These are phyloP conservation scores for Cheilosia soror DNA, from an alignment of 2,888 invertebrate species.

Conservation along the genomic window DNA sequence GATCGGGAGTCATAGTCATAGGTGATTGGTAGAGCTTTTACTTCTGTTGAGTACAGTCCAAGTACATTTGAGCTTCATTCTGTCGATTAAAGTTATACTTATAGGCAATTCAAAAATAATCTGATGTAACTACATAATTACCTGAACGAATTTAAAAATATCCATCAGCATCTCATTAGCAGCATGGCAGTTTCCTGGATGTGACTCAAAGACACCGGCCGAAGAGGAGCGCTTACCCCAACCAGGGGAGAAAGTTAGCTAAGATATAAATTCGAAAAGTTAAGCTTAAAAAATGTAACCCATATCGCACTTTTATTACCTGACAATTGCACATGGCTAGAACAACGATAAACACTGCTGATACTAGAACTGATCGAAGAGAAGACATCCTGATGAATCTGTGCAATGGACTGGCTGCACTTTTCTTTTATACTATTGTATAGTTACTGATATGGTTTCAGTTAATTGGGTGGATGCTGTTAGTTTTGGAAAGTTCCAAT, in stretches of 20 bases:
- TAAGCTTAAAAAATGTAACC: background rate
- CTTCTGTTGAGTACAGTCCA: conserved; percentile 75
- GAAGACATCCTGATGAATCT: conserved; percentile 67
- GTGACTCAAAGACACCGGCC: conserved; percentile 49
- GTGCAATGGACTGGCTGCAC: conserved; percentile 33
- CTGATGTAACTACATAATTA: conserved; percentile 36
- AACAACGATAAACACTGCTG: conserved; percentile 51
- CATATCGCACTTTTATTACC: conserved; percentile 15
- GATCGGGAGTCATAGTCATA: conserved; percentile 35
- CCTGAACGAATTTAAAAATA: conserved; percentile 82
- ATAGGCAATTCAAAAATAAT: background rate
- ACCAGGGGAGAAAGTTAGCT: conserved; percentile 76
- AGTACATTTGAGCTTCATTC: conserved; percentile 75
- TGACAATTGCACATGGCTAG: conserved; percentile 61
- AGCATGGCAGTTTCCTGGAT: conserved; percentile 79
- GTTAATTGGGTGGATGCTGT: conserved; percentile 31
- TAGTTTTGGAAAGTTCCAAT: background rate
- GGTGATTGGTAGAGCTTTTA: background rate
- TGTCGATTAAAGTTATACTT: conserved; percentile 28
- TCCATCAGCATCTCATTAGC: conserved; percentile 82
- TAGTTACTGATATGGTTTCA: conserved; percentile 49
- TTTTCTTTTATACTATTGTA: conserved; percentile 49
- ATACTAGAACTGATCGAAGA: conserved; percentile 47
- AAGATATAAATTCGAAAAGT: background rate
- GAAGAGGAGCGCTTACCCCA: conserved; percentile 76